phyloP scores from a whole-genome alignment of 2,888 invertebrate species.

The Tenthredo scrophulariae region DNA sequence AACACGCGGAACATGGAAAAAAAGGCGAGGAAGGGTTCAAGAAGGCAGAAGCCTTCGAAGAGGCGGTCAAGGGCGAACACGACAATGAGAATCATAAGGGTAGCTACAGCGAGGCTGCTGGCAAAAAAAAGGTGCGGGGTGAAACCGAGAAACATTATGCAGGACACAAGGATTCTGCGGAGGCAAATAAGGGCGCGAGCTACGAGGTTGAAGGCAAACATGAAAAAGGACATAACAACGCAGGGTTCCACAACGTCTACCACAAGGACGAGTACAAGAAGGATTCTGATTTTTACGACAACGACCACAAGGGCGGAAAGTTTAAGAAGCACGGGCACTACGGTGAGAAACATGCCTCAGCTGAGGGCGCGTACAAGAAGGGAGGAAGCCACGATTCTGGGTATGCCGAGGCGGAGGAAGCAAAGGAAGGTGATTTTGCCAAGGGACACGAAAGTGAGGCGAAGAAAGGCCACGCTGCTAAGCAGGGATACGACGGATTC shows the following conservation, averaged over 20 bases:
- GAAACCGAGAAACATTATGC: constrained; percentile 78
- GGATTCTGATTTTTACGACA: constrained; percentile 82
- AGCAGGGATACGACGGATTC: constrained; percentile 78
- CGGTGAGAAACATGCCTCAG: constrained; percentile 77
- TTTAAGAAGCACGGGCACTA: constrained; percentile 80
- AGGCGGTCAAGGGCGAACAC: constrained; percentile 81
- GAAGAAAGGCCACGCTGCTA: constrained; percentile 78
- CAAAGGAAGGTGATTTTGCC: constrained; percentile 79
- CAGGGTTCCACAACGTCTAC: constrained; percentile 81
- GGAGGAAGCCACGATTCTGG: constrained; percentile 74
- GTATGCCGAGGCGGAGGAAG: constrained; percentile 77
- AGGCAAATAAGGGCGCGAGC: constrained; percentile 76
- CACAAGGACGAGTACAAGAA: constrained; percentile 83
- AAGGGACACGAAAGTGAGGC: constrained; percentile 79
- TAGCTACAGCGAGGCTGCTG: constrained; percentile 74
- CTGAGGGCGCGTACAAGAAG: constrained; percentile 77
- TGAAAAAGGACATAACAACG: constrained; percentile 81
- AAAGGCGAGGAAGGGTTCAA: constrained; percentile 81
- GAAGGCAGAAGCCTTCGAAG: constrained; percentile 80
- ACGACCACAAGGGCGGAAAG: constrained; percentile 80
- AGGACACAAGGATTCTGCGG: constrained; percentile 76
- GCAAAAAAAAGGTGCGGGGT: constrained; percentile 73
- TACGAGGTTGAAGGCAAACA: constrained; percentile 79
- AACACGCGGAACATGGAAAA: constrained; percentile 80
- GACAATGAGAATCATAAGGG: constrained; percentile 80